Conservation (phyloP, 1,140 invertebrate species). For the Bombus waltoni region DNA sequence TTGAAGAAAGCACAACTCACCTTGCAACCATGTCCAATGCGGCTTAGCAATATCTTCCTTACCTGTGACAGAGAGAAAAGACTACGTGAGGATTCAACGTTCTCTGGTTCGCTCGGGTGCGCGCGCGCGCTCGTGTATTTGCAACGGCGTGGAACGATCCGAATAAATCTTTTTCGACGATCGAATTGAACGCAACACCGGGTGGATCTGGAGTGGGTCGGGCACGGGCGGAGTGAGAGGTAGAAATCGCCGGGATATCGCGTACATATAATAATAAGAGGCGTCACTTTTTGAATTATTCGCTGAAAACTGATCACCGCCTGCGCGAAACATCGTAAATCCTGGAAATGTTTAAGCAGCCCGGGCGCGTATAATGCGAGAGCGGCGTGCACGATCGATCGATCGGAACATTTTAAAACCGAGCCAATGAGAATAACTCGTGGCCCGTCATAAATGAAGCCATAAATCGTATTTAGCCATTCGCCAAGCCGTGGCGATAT, state of each 20-base stretch:
- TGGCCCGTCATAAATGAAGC: conserved; percentile 48
- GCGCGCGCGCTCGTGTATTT: background rate
- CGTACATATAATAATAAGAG: conserved; percentile 47
- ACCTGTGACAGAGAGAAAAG: conserved; percentile 77
- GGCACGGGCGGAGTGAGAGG: too few species aligned
- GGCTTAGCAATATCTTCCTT: conserved; percentile 82
- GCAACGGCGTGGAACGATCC: background rate
- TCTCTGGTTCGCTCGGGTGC: background rate
- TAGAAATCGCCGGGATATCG: background rate
- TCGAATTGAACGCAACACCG: conserved; percentile 2
- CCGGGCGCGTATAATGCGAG: conserved; percentile 20
- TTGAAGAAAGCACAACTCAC: conserved; percentile 73
- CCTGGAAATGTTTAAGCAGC: conserved; percentile 40
- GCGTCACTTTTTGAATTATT: conserved; percentile 38
- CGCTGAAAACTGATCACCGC: conserved; percentile 33
- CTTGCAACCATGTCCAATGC: conserved; percentile 82
- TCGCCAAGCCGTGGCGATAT: conserved; percentile 21
- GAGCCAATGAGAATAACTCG: conserved; percentile 49
- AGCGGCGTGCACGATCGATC: conserved; percentile 7
- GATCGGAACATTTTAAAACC: conserved; percentile 46
- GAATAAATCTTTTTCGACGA: conserved; percentile 20
- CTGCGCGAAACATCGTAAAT: conserved; percentile 34
- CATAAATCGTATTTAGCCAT: conserved; percentile 45
- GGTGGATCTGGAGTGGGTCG: background rate
- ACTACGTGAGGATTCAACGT: conserved; percentile 27